These are phyloP conservation scores for Periphyllus acericola DNA, from an alignment of 2,888 invertebrate species.

Conservation along the genomic window DNA sequence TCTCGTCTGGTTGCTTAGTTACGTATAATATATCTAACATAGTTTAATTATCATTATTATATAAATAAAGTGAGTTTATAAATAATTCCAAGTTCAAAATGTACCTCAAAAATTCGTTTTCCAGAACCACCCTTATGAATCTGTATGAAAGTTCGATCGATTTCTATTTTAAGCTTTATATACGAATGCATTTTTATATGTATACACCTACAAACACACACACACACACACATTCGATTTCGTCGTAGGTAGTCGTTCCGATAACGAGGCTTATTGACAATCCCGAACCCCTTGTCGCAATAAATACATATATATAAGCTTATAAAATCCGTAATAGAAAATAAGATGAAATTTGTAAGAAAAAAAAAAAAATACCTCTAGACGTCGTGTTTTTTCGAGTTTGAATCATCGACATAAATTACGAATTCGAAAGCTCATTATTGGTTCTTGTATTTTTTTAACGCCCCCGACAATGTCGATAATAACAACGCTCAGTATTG, in stretches of 20 bases:
- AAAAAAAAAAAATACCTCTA: neutral
- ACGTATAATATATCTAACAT: no score
- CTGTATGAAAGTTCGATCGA: neutral
- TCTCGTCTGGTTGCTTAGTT: no score
- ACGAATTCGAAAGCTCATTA: conserved; percentile 30
- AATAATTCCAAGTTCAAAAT: neutral
- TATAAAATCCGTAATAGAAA: neutral
- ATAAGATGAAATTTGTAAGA: conserved; percentile 1
- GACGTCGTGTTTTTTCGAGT: neutral
- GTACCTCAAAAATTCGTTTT: neutral
- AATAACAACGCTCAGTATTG: neutral
- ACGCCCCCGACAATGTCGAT: neutral
- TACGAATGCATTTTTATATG: neutral
- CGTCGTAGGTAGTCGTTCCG: neutral
- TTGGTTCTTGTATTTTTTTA: neutral
- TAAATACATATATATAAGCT: neutral
- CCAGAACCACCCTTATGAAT: neutral
- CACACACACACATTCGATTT: neutral
- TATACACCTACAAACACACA: neutral
- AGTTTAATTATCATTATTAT: neutral
- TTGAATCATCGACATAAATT: conserved; percentile 9
- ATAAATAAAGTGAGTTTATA: neutral
- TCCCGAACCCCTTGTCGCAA: neutral
- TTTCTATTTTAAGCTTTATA: neutral
- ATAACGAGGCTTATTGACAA: conserved; percentile 46